Percentiles rank a stretch among this genome's conserved stretches.
Evolutionary conservation across 2,113 vertebrate genomes (phyloP).

Genomic region (Plecturocebus donacophilus): DNA sequence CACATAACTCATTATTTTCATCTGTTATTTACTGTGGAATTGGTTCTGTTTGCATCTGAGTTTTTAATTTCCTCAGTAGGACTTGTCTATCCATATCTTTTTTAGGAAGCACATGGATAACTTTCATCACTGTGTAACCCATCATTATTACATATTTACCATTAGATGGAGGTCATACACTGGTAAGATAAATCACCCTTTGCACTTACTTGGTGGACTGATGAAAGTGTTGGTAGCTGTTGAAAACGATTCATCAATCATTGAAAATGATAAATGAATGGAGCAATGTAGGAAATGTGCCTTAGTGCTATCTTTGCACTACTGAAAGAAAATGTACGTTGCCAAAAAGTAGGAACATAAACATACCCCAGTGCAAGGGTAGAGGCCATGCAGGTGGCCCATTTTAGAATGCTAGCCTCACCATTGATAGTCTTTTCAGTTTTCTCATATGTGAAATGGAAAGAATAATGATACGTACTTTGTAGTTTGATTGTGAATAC

Average conservation of each 20-base stretch:
- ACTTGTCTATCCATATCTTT: background rate
- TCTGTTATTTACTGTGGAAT: background rate
- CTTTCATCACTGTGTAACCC: background rate
- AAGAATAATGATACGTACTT: background rate
- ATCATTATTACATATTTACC: background rate
- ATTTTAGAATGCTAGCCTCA: background rate
- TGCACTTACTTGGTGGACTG: slow-evolving; percentile 41
- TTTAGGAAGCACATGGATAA: background rate
- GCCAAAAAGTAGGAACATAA: background rate
- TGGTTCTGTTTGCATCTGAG: background rate
- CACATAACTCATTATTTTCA: background rate
- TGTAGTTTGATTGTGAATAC: background rate
- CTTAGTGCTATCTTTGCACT: background rate
- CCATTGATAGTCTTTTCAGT: background rate
- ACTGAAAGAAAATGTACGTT: background rate
- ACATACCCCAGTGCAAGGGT: background rate
- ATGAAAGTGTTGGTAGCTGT: background rate
- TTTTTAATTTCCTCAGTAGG: background rate
- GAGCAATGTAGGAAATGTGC: background rate
- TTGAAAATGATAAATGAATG: background rate
- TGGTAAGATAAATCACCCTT: background rate
- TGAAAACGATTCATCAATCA: slow-evolving; percentile 3
- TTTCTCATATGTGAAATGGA: background rate
- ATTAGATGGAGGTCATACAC: slow-evolving; percentile 19
- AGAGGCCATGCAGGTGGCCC: background rate